Percentiles rank a stretch among this genome's conserved stretches.
Conservation (phyloP, 2,113 vertebrate genomes). For the Halcyon malimbica region DNA sequence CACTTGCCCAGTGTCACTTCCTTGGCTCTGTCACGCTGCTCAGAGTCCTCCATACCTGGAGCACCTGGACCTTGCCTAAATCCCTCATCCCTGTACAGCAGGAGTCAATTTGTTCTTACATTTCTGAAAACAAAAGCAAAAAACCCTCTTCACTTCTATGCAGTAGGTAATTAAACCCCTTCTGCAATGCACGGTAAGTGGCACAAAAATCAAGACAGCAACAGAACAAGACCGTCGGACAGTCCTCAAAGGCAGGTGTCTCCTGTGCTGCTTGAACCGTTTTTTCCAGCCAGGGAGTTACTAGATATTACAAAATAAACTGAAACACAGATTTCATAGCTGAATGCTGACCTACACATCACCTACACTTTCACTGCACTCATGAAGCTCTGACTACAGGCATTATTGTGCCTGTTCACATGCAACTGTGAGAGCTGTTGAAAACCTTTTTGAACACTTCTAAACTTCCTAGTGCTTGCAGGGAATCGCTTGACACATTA, state of each 20-base stretch:
- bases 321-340: background rate
- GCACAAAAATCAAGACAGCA: background rate
- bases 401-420: background rate
- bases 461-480: background rate
- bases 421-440: background rate
- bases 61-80: background rate
- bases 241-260: background rate
- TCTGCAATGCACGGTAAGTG: no score
- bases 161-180: background rate
- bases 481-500: background rate
- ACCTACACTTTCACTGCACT: background rate
- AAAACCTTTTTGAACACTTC: background rate
- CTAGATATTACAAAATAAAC: background rate
- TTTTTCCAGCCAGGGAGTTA: background rate
- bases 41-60: background rate
- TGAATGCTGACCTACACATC: background rate
- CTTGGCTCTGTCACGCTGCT: background rate
- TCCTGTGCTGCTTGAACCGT: background rate
- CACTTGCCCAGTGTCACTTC: background rate
- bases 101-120: background rate
- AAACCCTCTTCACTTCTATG: background rate
- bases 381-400: background rate
- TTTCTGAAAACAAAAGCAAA: background rate
- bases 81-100: background rate
- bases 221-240: background rate